Percentiles rank a stretch among this genome's conserved stretches.
These are phyloP conservation scores for Drosophila serrata DNA, from an alignment of 1,140 invertebrate genomes.

Conservation along the genomic window DNA sequence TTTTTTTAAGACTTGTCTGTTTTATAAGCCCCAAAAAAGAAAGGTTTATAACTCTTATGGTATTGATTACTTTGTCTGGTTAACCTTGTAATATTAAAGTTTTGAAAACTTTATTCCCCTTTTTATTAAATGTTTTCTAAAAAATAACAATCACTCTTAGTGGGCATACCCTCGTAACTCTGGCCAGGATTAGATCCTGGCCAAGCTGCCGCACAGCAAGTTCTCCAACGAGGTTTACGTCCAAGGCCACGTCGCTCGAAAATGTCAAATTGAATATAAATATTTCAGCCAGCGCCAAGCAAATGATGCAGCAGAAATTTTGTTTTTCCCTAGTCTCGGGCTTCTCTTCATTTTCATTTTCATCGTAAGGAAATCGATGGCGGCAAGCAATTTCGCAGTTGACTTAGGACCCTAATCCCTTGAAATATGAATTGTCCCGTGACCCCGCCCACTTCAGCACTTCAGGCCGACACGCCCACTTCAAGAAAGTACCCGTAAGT, in stretches of 20 bases:
- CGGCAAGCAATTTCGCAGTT: slow-evolving; percentile 69
- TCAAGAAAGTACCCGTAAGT: slow-evolving; percentile 17
- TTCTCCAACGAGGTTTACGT: slow-evolving; percentile 34
- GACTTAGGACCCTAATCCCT: slow-evolving; percentile 72
- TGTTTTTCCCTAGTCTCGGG: slow-evolving; percentile 24
- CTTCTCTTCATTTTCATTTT: slow-evolving; percentile 28
- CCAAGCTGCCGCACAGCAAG: slow-evolving; percentile 19
- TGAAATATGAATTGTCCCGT: slow-evolving; percentile 67
- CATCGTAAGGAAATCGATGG: slow-evolving; percentile 58
- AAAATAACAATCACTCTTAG: not conserved
- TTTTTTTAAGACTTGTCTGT: not conserved
- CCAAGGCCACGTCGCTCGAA: slow-evolving; percentile 49
- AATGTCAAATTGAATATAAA: slow-evolving; percentile 81
- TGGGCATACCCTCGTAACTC: not conserved
- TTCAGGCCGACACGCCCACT: slow-evolving; percentile 14
- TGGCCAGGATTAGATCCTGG: slow-evolving; percentile 14
- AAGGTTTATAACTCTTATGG: not conserved
- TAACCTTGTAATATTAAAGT: not conserved
- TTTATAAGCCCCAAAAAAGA: not conserved
- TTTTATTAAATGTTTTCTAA: not conserved
- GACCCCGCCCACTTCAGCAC: slow-evolving; percentile 15
- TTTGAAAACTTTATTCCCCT: not conserved
- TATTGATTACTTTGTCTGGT: not conserved
- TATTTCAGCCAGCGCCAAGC: slow-evolving; percentile 47
- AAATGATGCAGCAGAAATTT: slow-evolving; percentile 70